Conservation (phyloP, 2,797 vertebrate species). For the Chelonia mydas region DNA sequence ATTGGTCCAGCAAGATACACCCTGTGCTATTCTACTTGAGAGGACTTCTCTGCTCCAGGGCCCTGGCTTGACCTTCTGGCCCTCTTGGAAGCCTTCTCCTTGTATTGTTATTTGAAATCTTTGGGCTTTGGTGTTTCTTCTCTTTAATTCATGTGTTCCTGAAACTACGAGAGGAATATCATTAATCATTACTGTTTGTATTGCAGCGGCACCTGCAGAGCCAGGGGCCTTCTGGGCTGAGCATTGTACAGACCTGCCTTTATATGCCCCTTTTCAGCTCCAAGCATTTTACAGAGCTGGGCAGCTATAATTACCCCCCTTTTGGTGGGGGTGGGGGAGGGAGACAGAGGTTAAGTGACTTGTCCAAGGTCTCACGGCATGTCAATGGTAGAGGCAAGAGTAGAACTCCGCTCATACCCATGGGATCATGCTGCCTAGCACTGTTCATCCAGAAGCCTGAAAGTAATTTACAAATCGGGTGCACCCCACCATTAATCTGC, state of each 20-base stretch:
- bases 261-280: not conserved
- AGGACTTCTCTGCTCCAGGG: not conserved
- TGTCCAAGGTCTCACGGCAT: not conserved
- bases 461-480: not conserved
- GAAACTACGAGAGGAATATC: not conserved
- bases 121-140: not conserved
- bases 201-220: not conserved
- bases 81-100: fast-evolving
- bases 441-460: not conserved
- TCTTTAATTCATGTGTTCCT: not conserved
- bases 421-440: not conserved
- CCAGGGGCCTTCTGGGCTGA: not conserved
- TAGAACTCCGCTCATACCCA: not conserved
- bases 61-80: not conserved
- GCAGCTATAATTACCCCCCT: not conserved
- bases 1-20: not conserved
- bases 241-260: not conserved
- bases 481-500: not conserved
- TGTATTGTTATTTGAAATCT: not conserved
- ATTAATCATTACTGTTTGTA: not conserved
- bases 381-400: not conserved
- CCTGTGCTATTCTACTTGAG: too few species aligned
- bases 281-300: not conserved
- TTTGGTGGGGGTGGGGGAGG: not conserved
- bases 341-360: too few species aligned